A percentile compares a stretch with the other conserved stretches of the same genome.
phyloP scores from a whole-genome alignment of 23 tunicate species.

The Styela clava region DNA sequence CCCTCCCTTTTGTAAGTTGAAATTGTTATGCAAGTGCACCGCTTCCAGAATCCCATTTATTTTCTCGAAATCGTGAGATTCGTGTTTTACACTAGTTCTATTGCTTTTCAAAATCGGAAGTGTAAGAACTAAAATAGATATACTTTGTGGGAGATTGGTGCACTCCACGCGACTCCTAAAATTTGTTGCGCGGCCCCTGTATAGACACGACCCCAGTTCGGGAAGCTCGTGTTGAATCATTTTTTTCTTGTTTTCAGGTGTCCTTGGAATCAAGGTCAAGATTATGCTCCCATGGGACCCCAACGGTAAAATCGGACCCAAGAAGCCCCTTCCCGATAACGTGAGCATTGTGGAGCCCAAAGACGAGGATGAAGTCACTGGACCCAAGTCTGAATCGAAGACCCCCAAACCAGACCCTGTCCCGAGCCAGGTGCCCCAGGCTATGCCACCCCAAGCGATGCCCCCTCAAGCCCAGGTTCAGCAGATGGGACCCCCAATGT shows the following conservation, averaged over 20 bases:
- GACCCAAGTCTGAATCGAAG: conserved; percentile 83
- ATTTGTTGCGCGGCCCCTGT: too few relatives aligned
- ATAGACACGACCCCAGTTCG: too few relatives aligned
- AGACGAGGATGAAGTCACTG: conserved; percentile 85
- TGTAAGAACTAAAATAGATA: too few relatives aligned
- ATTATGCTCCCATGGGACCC: conserved; percentile 98
- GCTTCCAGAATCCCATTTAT: too few relatives aligned
- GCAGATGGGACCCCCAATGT: conserved; percentile 27
- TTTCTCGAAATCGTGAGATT: too few relatives aligned
- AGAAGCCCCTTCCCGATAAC: conserved; percentile 92
- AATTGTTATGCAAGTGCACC: too few relatives aligned
- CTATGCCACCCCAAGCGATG: conserved; percentile 39
- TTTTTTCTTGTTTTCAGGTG: conserved; percentile 58
- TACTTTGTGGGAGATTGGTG: too few relatives aligned
- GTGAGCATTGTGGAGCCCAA: conserved; percentile 95
- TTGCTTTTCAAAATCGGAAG: too few relatives aligned
- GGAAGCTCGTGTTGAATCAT: too few relatives aligned
- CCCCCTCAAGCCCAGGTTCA: conserved; percentile 28
- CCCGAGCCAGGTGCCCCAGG: conserved; percentile 35
- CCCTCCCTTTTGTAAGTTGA: too few relatives aligned
- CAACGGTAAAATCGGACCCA: conserved; percentile 93
- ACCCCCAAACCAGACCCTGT: conserved; percentile 45
- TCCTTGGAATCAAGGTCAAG: conserved; percentile 85
- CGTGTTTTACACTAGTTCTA: too few relatives aligned
- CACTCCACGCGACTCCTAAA: too few relatives aligned